phyloP scores from a whole-genome alignment of 2,113 vertebrate genomes.

The Emydocephalus ijimae region DNA sequence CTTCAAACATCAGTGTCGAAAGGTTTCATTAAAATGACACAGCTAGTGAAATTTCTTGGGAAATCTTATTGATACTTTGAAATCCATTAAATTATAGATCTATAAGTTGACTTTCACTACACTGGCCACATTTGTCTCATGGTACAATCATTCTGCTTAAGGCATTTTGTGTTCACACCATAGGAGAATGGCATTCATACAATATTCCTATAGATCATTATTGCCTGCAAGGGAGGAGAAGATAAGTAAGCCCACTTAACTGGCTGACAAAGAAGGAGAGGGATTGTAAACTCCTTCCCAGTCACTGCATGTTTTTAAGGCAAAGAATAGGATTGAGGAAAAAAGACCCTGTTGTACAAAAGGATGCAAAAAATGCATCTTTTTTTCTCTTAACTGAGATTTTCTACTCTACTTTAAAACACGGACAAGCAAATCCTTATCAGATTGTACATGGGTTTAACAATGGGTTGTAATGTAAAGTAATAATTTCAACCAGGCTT shows the following conservation, averaged over 20 bases:
- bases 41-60: conserved; percentile 42
- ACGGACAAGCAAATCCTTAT: background rate
- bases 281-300: background rate
- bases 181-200: conserved; percentile 54
- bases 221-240: background rate
- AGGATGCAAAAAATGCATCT: background rate
- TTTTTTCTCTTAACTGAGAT: background rate
- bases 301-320: background rate
- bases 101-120: conserved; percentile 55
- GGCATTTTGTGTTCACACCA: conserved; percentile 44
- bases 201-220: conserved; percentile 44
- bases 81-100: conserved; percentile 55
- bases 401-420: background rate
- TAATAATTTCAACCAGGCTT: background rate
- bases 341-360: background rate
- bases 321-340: background rate
- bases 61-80: conserved; percentile 42
- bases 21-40: conserved; percentile 58
- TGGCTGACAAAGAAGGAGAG: conserved; percentile 9
- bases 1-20: conserved; percentile 45
- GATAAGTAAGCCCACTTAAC: conserved; percentile 33
- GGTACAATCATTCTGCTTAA: conserved; percentile 39
- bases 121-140: conserved; percentile 44
- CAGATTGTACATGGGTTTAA: background rate
- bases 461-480: background rate